Base-by-base conservation (phyloP, 2,113 vertebrate genomes). In the Amia ocellicauda region DNA sequence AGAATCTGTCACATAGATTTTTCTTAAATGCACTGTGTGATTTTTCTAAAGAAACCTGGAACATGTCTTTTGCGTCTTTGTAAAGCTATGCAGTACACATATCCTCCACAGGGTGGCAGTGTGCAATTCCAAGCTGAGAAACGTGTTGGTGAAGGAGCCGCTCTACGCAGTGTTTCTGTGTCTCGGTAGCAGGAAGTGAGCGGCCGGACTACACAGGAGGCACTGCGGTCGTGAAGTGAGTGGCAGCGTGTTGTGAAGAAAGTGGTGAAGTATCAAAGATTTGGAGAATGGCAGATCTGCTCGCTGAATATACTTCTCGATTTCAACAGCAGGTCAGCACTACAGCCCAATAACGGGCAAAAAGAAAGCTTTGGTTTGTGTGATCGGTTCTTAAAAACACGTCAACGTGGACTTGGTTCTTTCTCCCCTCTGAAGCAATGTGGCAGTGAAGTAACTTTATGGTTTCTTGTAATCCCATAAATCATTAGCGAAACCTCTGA, bases 311-410 rank as follows among this genome's bases (percentile, higher is more conserved):
- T 63, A 78, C 85, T 0, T 74, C 79, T 60, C 87, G 92, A 26
- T 76, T 96, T 22, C 77, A 82, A 27, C 79, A 88, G 73, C 95
- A 98, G 95, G 95, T 96, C 2, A 69, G 82, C 7, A 16, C 52
- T 27, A 26, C 20, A 2, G 28, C 51, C 36, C 7, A 45, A 41
- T 17, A 27, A 9, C n/a, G 5, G 31, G 19, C 2, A 43, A 31
- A 10, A 16, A 7, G 0, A 41, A 31, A 26, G 7, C 14, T 4
- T 27, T n/a, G 20, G 27, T 13, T n/a, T 0, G 41, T 11, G 24
- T 2, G 5, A 43, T 24, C 31, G 16, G 27, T 42, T 45, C 28
- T 50, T 59, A 50, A 73, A n/a, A n/a, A n/a, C n/a, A n/a, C n/a
- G n/a, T 11, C 11, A 1, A 2, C 31, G 31, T 36, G 5, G 5